Percentiles rank a stretch among this genome's conserved stretches.
These are phyloP conservation scores for Calameuta idolon DNA, from an alignment of 2,888 invertebrate genomes.

Conservation along the genomic window DNA sequence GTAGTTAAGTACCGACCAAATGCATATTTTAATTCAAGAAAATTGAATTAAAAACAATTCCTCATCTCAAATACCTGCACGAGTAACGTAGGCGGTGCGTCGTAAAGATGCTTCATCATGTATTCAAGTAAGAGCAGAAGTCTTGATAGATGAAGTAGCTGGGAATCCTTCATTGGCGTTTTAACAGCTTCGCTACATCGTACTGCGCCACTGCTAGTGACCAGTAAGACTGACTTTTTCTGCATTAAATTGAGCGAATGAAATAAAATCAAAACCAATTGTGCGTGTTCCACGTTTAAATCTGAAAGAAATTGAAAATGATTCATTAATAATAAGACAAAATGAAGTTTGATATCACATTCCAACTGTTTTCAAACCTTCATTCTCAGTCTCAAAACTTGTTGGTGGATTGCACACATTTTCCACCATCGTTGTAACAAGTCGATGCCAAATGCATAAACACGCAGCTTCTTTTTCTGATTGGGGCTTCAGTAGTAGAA, in stretches of 20 bases:
- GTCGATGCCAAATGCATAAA: slow-evolving; percentile 90
- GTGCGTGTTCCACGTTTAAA: slow-evolving; percentile 95
- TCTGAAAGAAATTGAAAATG: slow-evolving; percentile 69
- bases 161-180: slow-evolving; percentile 73
- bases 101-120: slow-evolving; percentile 94
- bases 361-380: slow-evolving; percentile 69
- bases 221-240: slow-evolving; percentile 91
- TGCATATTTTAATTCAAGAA: slow-evolving; percentile 11
- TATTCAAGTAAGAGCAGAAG: slow-evolving; percentile 91
- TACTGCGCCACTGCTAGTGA: slow-evolving; percentile 82
- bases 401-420: slow-evolving; percentile 79
- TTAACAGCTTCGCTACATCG: slow-evolving; percentile 76
- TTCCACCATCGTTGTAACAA: slow-evolving; percentile 89
- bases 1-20: slow-evolving; percentile 14
- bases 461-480: slow-evolving; percentile 91
- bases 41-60: not conserved
- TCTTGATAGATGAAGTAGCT: slow-evolving; percentile 85
- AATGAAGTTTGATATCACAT: slow-evolving; percentile 1
- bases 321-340: not conserved
- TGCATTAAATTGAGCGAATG: slow-evolving; percentile 96
- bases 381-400: slow-evolving; percentile 77
- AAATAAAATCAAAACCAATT: slow-evolving; percentile 91
- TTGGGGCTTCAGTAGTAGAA: slow-evolving; percentile 82
- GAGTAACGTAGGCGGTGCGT: slow-evolving; percentile 86
- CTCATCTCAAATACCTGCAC: slow-evolving; percentile 78